phyloP scores from a whole-genome alignment of 92 coral and sea anemone genomes.

The Epizoanthus ramosus region DNA sequence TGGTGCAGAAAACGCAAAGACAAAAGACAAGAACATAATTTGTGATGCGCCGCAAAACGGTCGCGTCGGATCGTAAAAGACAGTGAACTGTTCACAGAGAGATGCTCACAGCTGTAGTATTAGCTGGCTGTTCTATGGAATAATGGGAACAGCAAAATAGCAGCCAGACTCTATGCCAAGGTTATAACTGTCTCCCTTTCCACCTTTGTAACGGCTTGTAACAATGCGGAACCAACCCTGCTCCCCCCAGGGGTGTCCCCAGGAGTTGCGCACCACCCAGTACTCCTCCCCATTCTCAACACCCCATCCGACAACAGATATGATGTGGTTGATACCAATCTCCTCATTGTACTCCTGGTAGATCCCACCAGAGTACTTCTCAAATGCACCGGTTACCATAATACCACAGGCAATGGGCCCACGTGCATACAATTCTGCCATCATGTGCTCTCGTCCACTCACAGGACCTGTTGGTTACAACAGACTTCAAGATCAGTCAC shows the following conservation, averaged over 20 bases:
- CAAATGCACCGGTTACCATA: conserved; percentile 81
- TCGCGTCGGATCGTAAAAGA: too few species aligned
- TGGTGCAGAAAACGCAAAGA: too few species aligned
- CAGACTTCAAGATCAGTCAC: not conserved
- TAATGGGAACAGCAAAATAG: conserved; percentile 93
- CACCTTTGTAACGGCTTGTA: conserved; percentile 85
- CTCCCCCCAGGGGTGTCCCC: conserved; percentile 98
- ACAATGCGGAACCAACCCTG: conserved; percentile 77
- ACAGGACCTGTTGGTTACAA: conserved; percentile 60
- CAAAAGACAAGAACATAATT: too few species aligned
- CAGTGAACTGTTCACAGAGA: not conserved
- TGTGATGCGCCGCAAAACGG: too few species aligned
- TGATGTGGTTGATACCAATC: conserved; percentile 70
- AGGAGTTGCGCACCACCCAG: conserved; percentile 97
- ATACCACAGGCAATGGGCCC: conserved; percentile 98
- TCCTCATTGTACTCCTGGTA: conserved; percentile 67
- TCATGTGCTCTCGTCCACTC: conserved; percentile 85
- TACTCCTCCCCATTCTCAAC: conserved; percentile 91
- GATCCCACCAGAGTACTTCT: conserved; percentile 79
- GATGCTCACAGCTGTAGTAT: not conserved
- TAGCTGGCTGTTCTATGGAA: conserved; percentile 33
- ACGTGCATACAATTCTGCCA: conserved; percentile 92
- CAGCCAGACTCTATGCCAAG: conserved; percentile 80
- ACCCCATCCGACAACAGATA: conserved; percentile 97
- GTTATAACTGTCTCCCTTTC: conserved; percentile 78